phyloP scores from a whole-genome alignment of 2,888 invertebrate species.

The Nomada lathburiana region DNA sequence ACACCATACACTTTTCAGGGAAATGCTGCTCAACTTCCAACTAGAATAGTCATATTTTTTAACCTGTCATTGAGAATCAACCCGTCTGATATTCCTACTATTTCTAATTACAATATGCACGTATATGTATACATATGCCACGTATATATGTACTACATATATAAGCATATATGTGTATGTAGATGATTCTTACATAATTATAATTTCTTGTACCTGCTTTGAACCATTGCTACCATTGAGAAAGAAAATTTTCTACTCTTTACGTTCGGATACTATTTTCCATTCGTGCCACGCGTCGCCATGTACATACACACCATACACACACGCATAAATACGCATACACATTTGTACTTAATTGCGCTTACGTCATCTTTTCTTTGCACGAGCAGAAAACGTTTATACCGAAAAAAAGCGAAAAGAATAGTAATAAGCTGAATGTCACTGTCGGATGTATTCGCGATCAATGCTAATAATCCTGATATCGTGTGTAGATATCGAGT shows the following conservation, averaged over 20 bases:
- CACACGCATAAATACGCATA: neutral
- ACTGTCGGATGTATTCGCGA: neutral
- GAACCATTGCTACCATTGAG: conserved; percentile 10
- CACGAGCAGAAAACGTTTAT: conserved; percentile 17
- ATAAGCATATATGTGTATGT: conserved; percentile 7
- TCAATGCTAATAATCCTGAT: neutral
- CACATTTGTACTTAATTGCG: conserved; percentile 30
- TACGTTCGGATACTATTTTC: conserved; percentile 2
- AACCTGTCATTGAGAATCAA: conserved; percentile 1
- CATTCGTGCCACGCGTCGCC: neutral
- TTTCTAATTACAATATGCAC: conserved; percentile 19
- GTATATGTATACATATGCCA: neutral
- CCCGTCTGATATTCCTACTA: conserved; percentile 22
- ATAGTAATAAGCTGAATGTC: neutral
- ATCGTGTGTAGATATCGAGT: neutral
- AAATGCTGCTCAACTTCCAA: conserved; percentile 42
- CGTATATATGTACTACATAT: neutral
- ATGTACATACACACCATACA: neutral
- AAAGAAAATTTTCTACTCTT: conserved; percentile 18
- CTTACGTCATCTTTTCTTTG: conserved; percentile 10
- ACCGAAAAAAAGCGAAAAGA: neutral
- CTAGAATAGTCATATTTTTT: conserved; percentile 8
- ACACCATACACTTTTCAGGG: conserved; percentile 34
- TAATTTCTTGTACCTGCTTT: conserved; percentile 45
- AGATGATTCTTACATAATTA: conserved; percentile 34